Evolutionary conservation across 1,140 invertebrate genomes (phyloP).

Genomic region (Drepana arcuata): DNA sequence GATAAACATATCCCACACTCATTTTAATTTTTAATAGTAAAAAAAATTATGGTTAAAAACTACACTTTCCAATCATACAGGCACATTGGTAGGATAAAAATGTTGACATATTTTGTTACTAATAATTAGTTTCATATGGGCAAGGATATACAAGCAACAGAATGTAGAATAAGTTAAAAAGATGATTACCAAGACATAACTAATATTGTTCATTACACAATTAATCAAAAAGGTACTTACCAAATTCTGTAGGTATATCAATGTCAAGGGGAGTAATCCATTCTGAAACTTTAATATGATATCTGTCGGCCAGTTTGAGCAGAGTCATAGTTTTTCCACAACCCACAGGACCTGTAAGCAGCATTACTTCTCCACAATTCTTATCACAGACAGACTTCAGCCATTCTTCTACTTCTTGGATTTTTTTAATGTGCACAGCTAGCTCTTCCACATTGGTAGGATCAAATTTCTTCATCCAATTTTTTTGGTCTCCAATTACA

Average conservation of each 20-base stretch:
- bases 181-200: constrained; percentile 1
- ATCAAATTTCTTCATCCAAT: constrained; percentile 73
- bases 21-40: no score
- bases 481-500: no score
- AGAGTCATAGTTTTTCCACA: constrained; percentile 80
- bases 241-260: constrained; percentile 54
- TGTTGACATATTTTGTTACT: no score
- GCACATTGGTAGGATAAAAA: no score
- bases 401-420: constrained; percentile 75
- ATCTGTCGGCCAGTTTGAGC: constrained; percentile 73
- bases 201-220: not conserved
- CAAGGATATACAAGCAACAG: no score
- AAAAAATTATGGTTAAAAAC: no score
- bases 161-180: no score
- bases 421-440: constrained; percentile 76
- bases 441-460: constrained; percentile 72
- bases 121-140: no score
- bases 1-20: no score
- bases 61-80: no score
- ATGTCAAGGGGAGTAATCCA: constrained; percentile 82
- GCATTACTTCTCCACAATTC: constrained; percentile 70
- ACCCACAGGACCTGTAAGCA: constrained; percentile 81
- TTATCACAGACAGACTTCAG: constrained; percentile 44
- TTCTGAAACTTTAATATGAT: constrained; percentile 75
- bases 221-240: constrained; percentile 18